These are phyloP conservation scores for Megamerina dolium DNA, from an alignment of 2,888 invertebrate genomes.

Conservation along the genomic window DNA sequence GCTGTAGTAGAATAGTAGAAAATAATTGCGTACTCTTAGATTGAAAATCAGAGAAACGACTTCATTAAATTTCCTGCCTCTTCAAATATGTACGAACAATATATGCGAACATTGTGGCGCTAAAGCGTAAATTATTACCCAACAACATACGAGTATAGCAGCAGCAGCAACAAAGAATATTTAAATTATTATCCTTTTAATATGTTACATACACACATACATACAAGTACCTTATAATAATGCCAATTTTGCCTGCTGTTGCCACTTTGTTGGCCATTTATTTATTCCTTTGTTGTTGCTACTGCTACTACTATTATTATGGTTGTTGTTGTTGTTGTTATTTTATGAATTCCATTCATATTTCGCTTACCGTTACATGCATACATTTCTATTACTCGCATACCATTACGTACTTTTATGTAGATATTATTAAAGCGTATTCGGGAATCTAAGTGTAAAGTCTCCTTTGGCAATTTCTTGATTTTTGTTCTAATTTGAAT, in stretches of 20 bases:
- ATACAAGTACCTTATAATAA: too few relatives aligned
- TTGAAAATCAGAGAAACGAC: constrained; percentile 16
- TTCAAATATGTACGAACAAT: too few relatives aligned
- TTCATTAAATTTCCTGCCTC: constrained; percentile 19
- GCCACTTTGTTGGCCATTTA: constrained; percentile 1
- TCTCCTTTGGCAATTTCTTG: too few relatives aligned
- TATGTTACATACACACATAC: too few relatives aligned
- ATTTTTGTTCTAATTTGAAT: too few relatives aligned
- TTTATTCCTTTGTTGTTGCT: not conserved
- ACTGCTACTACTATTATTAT: not conserved
- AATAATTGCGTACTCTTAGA: constrained; percentile 6
- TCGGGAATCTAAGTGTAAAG: too few relatives aligned
- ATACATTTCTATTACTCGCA: too few relatives aligned
- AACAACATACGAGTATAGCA: constrained; percentile 1
- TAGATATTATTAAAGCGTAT: too few relatives aligned
- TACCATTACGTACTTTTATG: too few relatives aligned
- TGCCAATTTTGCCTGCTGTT: constrained; percentile 10
- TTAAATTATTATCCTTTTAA: constrained; percentile 21
- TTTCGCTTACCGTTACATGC: too few relatives aligned
- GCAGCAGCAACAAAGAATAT: constrained; percentile 11
- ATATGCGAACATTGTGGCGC: too few relatives aligned
- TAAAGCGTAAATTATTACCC: constrained; percentile 11
- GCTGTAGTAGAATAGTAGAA: not conserved
- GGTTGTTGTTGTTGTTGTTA: not conserved
- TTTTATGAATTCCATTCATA: not conserved